Evolutionary conservation across 23 tunicate genomes (phyloP).

Genomic region (Halocynthia aurantium): DNA sequence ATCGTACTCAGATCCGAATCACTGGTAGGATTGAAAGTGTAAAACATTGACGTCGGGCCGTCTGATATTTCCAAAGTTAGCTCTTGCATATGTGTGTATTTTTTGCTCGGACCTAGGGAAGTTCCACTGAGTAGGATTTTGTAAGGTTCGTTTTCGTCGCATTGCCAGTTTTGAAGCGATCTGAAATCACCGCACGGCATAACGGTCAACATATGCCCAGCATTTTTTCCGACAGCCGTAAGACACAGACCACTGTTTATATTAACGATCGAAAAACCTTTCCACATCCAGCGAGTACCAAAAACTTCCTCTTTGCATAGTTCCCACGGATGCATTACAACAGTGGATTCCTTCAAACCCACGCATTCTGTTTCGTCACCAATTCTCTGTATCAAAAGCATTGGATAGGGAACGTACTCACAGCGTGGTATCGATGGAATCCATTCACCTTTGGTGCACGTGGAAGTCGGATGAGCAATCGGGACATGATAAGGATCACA

Average conservation of each 20-base stretch:
- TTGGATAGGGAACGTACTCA: constrained; percentile 53
- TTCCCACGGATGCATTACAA: constrained; percentile 35
- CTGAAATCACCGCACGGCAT: constrained; percentile 28
- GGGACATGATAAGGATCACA: constrained; percentile 33
- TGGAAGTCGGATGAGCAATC: constrained; percentile 3
- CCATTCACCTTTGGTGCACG: constrained; percentile 29
- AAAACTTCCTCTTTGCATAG: constrained; percentile 6
- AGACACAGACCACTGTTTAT: constrained; percentile 33
- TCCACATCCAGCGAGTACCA: constrained; percentile 45
- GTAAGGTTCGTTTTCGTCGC: constrained; percentile 35
- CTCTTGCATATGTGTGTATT: not conserved
- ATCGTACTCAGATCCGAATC: constrained; percentile 25
- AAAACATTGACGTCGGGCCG: constrained; percentile 8
- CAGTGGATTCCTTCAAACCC: constrained; percentile 18
- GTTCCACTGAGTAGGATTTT: constrained; percentile 1
- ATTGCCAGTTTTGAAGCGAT: constrained; percentile 48
- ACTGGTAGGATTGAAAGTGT: constrained; percentile 50
- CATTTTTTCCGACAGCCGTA: constrained; percentile 5
- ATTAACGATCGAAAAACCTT: constrained; percentile 27
- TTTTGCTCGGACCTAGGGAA: not conserved
- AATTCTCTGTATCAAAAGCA: constrained; percentile 41
- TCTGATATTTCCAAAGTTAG: constrained; percentile 12
- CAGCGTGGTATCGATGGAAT: constrained; percentile 24
- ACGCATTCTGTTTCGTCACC: constrained; percentile 23
- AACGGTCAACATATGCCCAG: constrained; percentile 12